A percentile compares a stretch with the other conserved stretches of the same genome.
These are phyloP conservation scores for Passer domesticus DNA, from an alignment of 2,113 vertebrate genomes.

Conservation along the genomic window DNA sequence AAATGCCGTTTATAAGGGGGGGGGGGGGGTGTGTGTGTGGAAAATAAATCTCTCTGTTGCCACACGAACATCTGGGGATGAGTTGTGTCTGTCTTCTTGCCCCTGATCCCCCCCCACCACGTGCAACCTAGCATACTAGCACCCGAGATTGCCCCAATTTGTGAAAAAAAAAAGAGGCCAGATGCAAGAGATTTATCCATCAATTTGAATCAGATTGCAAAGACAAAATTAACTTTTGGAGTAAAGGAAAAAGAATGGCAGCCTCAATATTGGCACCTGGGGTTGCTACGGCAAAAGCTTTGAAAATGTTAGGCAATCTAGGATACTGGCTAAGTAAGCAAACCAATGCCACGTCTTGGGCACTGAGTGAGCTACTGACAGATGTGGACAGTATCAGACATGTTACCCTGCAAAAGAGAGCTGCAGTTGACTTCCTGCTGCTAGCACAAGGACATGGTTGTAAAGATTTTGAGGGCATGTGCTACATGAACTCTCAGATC, in stretches of 20 bases:
- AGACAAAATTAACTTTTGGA: background rate
- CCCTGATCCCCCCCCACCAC: background rate
- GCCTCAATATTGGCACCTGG: background rate
- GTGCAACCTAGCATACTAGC: background rate
- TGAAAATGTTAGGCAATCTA: background rate
- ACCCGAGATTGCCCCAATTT: background rate
- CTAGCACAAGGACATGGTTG: background rate
- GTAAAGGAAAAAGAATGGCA: background rate
- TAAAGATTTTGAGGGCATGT: background rate
- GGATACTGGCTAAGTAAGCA: background rate
- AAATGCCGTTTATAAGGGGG: background rate
- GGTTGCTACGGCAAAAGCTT: background rate
- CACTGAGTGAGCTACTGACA: background rate
- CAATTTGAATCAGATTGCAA: background rate
- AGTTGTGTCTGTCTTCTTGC: background rate
- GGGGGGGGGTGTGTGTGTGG: no score
- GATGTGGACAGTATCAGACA: background rate
- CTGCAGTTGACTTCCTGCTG: background rate
- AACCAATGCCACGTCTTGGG: background rate
- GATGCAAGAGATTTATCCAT: background rate
- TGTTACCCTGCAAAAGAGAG: background rate
- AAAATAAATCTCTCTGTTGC: background rate
- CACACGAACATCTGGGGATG: background rate
- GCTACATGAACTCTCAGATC: background rate
- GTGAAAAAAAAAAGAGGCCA: background rate